Percentiles rank a stretch among this genome's conserved stretches.
These are phyloP conservation scores for Cyprinella venusta DNA, from an alignment of 2,797 vertebrate species.

Conservation along the genomic window DNA sequence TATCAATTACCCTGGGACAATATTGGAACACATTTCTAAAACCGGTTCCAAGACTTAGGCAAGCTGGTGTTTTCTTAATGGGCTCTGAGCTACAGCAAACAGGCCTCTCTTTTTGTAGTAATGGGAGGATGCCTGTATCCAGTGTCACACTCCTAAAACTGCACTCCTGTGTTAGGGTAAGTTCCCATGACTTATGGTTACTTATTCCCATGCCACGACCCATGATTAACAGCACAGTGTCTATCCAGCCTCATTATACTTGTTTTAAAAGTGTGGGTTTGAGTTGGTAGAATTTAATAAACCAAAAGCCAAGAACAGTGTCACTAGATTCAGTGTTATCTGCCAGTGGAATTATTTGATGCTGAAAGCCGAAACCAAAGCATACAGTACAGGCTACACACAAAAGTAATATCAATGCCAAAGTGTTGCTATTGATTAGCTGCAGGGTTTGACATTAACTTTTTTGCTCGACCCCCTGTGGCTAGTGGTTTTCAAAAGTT, in stretches of 20 bases:
- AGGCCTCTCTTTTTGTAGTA: constrained; percentile 3
- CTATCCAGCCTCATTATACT: constrained; percentile 11
- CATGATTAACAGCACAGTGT: not conserved
- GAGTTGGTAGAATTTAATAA: constrained; percentile 45
- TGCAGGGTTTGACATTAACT: not conserved
- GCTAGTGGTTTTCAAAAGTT: no score
- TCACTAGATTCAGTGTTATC: not conserved
- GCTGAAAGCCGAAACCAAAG: constrained; percentile 15
- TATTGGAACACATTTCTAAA: constrained; percentile 9
- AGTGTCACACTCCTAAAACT: constrained; percentile 6
- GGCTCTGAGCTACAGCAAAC: not conserved
- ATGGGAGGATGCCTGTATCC: constrained; percentile 5
- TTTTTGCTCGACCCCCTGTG: no score
- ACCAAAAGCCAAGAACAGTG: constrained; percentile 24
- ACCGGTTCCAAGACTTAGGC: not conserved
- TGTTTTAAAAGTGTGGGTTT: constrained; percentile 22
- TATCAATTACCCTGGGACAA: not conserved
- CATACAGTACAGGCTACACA: not conserved
- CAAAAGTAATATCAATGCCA: not conserved
- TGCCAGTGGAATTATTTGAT: constrained; percentile 1
- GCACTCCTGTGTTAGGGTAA: not conserved
- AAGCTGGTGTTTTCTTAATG: not conserved
- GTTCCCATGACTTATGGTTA: not conserved
- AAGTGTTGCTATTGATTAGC: not conserved
- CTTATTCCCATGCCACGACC: constrained; percentile 2